Evolutionary conservation across 2,113 vertebrate genomes (phyloP), one percentile per base, ranked within the genome.

Genomic region (Synodontis membranacea): DNA sequence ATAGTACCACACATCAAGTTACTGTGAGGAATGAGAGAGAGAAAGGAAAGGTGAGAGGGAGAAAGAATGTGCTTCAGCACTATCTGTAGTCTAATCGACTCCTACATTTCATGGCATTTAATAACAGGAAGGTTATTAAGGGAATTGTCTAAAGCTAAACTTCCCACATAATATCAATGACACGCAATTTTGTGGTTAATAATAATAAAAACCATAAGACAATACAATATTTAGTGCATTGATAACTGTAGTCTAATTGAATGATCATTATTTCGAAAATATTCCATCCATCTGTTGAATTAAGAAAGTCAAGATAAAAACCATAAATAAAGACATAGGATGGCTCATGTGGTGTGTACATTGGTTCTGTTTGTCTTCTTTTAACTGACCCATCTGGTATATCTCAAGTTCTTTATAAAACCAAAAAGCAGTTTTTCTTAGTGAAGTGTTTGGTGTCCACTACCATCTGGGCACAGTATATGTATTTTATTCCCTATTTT

Each of bases 1-100:
- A 88, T 89, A 85, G 86, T 88, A 85, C 88, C 83, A 89, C 86
- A 88, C 84, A 90, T 90, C 86, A 88, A 88, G 82, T 89, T 91
- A 86, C 84, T 44, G 75, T 89, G 75, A 83, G 78, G 54, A 83
- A 48, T 56, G 75, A 85, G 79, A 74, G 54, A 66, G n/a, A 83
- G 64, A 85, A 84, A 86, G 58, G 62, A 56, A 89, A 75, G 6
- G 64, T n/a, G 74, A 82, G 56, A 84, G 85, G 68, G 83, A 85
- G 81, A 75, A 82, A 84, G 90, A 84, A 74, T 82, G 70, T 82
- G 80, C 80, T 52, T 82, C 39, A 72, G 80, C 74, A 80, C 70
- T 83, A 88, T 85, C 82, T 66, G 70, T 21, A 86, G 34, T 86
- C 44, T 50, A 74, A 87, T 84, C 62, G 34, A 76, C 44, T 70